A percentile compares a stretch with the other conserved stretches of the same genome.
These are phyloP conservation scores for Myotis findleyi DNA, from an alignment of 2,797 vertebrate genomes.

Conservation along the genomic window DNA sequence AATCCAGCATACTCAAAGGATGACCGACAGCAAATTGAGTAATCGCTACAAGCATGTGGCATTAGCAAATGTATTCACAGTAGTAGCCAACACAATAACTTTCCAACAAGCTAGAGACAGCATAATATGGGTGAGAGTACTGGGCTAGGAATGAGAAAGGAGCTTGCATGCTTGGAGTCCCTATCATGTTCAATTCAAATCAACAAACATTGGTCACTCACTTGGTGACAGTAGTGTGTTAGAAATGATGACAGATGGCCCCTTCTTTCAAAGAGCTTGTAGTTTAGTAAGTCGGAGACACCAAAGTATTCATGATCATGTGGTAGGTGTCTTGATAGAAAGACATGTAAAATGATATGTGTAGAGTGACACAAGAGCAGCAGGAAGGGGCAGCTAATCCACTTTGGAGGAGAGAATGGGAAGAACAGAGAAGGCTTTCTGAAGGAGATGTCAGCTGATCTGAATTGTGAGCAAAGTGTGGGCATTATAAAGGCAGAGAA, in stretches of 20 bases:
- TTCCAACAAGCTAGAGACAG: background rate
- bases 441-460: background rate
- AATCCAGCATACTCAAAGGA: constrained; percentile 3
- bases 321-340: background rate
- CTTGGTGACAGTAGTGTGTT: background rate
- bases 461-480: background rate
- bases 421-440: background rate
- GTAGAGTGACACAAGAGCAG: background rate
- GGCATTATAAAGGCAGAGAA: background rate
- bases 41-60: background rate
- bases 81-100: background rate
- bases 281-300: background rate
- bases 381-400: background rate
- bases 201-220: background rate
- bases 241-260: background rate
- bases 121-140: background rate
- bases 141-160: background rate
- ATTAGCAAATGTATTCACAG: background rate
- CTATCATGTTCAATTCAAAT: background rate
- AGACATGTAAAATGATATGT: background rate
- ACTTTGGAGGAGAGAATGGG: background rate
- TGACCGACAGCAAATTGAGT: background rate
- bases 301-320: background rate
- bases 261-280: background rate
- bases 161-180: background rate